Conservation (phyloP, 2,113 vertebrate genomes). For the Sinocyclocheilus grahami region DNA sequence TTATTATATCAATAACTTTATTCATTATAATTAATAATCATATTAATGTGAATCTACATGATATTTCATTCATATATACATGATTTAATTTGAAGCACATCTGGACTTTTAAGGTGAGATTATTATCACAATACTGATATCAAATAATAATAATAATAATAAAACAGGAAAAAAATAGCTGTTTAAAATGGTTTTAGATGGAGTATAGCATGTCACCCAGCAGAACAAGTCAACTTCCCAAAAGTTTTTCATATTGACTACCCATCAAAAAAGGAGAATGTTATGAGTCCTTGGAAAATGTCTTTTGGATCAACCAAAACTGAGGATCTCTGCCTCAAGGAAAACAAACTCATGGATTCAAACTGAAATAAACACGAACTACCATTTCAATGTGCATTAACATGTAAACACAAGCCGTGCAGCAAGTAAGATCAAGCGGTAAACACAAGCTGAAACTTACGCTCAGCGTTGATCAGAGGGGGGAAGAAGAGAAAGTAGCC, state of each 20-base stretch:
- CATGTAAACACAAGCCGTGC: neutral
- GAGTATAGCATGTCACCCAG: neutral
- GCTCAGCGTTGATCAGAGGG: slow-evolving; percentile 91
- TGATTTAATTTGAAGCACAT: neutral
- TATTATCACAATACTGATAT: neutral
- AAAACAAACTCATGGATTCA: neutral
- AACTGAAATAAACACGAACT: slow-evolving; percentile 19
- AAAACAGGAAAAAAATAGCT: too few species aligned
- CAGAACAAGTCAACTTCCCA: neutral
- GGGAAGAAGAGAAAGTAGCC: slow-evolving; percentile 97
- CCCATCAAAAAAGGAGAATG: neutral
- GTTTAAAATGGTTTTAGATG: too few species aligned
- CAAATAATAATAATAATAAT: too few species aligned
- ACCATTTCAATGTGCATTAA: neutral
- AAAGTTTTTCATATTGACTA: neutral
- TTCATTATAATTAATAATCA: too few species aligned
- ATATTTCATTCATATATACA: too few species aligned
- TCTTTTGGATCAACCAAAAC: neutral
- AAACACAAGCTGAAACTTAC: slow-evolving; percentile 77
- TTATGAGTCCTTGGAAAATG: neutral
- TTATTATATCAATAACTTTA: too few species aligned
- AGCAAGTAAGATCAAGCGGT: neutral
- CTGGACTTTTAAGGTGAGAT: neutral
- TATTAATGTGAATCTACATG: too few species aligned
- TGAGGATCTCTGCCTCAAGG: neutral